phyloP scores from a whole-genome alignment of 2,113 vertebrate genomes.

The Athene cunicularia region DNA sequence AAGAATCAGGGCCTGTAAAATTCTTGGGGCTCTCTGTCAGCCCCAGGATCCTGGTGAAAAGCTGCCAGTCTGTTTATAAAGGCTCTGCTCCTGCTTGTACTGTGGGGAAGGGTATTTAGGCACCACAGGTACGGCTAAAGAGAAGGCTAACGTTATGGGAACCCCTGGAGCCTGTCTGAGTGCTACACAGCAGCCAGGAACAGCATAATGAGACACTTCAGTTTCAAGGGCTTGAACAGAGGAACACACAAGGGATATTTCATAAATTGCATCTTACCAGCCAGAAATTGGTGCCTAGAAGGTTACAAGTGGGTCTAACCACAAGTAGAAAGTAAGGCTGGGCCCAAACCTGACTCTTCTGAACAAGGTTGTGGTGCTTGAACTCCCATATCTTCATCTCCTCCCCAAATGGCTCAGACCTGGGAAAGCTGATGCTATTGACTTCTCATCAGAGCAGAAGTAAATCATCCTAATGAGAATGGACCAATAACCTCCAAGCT shows the following conservation, averaged over 20 bases:
- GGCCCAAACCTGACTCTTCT: neutral
- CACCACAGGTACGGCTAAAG: neutral
- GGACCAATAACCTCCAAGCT: rapidly evolving
- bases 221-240: neutral
- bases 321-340: neutral
- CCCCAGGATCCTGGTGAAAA: neutral
- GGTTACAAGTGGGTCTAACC: neutral
- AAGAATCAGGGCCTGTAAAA: neutral
- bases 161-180: neutral
- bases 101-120: neutral
- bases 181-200: neutral
- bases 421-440: neutral
- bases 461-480: neutral
- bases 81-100: neutral
- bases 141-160: neutral
- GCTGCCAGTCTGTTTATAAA: neutral
- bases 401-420: rapidly evolving
- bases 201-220: neutral
- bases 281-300: neutral
- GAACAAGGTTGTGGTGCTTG: neutral
- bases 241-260: neutral
- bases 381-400: neutral
- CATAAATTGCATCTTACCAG: neutral
- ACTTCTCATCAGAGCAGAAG: neutral
- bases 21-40: neutral